These are phyloP conservation scores for Poeciliopsis gracilis DNA, from an alignment of 2,797 vertebrate species.

Conservation along the genomic window DNA sequence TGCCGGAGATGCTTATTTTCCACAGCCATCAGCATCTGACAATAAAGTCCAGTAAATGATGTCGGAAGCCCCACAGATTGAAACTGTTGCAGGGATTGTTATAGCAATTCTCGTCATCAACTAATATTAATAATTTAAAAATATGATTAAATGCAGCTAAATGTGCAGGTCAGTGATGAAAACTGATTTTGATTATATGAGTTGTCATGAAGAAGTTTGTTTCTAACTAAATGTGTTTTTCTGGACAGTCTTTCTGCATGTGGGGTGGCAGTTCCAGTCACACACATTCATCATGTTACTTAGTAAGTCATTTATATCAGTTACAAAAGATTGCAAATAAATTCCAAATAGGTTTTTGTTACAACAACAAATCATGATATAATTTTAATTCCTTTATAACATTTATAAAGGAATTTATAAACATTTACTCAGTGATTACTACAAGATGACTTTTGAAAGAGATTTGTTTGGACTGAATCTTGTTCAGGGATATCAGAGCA, in stretches of 20 bases:
- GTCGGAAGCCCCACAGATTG: too few relatives aligned
- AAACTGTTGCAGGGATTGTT: too few relatives aligned
- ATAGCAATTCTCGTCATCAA: too few relatives aligned
- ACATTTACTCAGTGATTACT: neutral
- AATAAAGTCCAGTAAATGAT: neutral
- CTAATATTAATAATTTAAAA: too few relatives aligned
- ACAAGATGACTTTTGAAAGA: neutral
- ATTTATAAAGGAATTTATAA: too few relatives aligned
- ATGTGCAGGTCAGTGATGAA: too few relatives aligned
- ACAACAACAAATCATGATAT: neutral
- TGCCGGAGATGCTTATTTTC: neutral
- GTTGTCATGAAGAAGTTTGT: neutral
- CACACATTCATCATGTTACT: neutral
- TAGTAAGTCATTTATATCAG: too few relatives aligned
- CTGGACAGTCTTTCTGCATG: neutral
- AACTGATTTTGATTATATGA: too few relatives aligned
- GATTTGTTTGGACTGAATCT: neutral
- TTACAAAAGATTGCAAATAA: neutral
- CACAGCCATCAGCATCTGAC: neutral
- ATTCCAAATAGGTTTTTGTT: neutral
- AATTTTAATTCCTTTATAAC: too few relatives aligned
- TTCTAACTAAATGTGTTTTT: neutral
- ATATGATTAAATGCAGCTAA: too few relatives aligned
- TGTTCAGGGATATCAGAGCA: neutral
- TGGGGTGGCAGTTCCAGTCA: neutral